A percentile compares a stretch with the other conserved stretches of the same genome.
phyloP scores from a whole-genome alignment of 2,888 invertebrate genomes.

The Pimpla rufipes region DNA sequence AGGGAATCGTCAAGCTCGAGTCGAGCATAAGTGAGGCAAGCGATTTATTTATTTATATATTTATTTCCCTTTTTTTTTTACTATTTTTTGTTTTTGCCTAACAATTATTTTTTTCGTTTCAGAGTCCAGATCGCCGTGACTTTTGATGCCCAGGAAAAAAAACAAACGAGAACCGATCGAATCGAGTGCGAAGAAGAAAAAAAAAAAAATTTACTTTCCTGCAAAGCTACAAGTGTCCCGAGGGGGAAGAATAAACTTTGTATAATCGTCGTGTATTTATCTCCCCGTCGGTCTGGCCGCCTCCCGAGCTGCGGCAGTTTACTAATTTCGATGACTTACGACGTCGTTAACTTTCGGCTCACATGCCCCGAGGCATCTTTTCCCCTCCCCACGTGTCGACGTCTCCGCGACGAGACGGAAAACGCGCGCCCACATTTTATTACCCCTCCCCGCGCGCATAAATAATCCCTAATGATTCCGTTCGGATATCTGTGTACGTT shows the following conservation, averaged over 20 bases:
- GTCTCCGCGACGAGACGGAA: constrained; percentile 6
- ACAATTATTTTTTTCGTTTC: constrained; percentile 2
- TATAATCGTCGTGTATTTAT: constrained; percentile 8
- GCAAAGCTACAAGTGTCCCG: constrained; percentile 8
- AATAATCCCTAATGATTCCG: constrained; percentile 34
- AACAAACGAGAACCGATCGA: constrained; percentile 14
- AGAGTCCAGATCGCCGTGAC: constrained; percentile 30
- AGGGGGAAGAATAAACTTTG: constrained; percentile 9
- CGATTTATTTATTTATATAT: background rate
- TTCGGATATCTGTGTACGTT: constrained; percentile 8
- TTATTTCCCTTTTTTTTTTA: background rate
- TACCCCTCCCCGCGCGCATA: constrained; percentile 2
- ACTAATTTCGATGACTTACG: constrained; percentile 31
- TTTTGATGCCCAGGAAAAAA: constrained; percentile 19
- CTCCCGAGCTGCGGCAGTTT: constrained; percentile 20
- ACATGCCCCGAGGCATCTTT: constrained; percentile 17
- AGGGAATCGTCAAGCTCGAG: background rate
- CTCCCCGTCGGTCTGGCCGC: background rate
- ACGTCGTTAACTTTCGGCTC: constrained; percentile 32
- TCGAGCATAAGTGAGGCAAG: background rate
- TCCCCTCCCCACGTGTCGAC: background rate
- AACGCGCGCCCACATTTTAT: constrained; percentile 9
- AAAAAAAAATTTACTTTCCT: background rate
- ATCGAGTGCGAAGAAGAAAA: background rate
- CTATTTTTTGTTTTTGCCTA: constrained; percentile 1